A percentile compares a stretch with the other conserved stretches of the same genome.
Evolutionary conservation across 2,888 invertebrate species (phyloP).

Genomic region (Lagria hirta): DNA sequence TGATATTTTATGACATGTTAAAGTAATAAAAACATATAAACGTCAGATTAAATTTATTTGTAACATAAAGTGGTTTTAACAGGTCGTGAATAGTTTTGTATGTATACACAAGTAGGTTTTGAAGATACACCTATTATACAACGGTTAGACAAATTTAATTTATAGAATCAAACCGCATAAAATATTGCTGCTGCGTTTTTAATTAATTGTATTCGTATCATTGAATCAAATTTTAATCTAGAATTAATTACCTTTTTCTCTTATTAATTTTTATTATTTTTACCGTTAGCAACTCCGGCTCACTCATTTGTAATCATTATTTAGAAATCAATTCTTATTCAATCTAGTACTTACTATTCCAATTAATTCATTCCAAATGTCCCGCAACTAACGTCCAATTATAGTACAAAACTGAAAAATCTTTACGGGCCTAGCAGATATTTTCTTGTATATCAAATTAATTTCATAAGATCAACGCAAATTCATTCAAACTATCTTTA

Average conservation of each 20-base stretch:
- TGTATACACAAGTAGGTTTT: constrained; percentile 30
- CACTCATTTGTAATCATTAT: no score
- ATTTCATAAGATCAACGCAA: no score
- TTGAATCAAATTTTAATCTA: constrained; percentile 21
- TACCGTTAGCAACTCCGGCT: constrained; percentile 23
- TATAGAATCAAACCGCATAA: constrained; percentile 20
- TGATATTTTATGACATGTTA: constrained; percentile 41
- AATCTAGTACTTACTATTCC: no score
- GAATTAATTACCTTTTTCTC: constrained; percentile 18
- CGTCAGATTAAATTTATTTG: constrained; percentile 41
- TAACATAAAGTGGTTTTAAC: constrained; percentile 40
- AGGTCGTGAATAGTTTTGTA: constrained; percentile 38
- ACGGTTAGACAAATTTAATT: constrained; percentile 18
- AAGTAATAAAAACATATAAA: constrained; percentile 42
- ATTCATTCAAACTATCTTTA: no score
- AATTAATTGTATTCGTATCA: constrained; percentile 24
- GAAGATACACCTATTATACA: constrained; percentile 23
- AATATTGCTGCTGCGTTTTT: constrained; percentile 13
- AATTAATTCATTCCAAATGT: no score
- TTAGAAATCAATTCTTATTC: no score
- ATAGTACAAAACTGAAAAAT: no score
- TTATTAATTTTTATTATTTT: constrained; percentile 20
- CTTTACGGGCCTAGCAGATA: no score
- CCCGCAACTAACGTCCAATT: no score
- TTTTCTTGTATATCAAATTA: no score